Conservation (phyloP, 2,113 vertebrate species). For the Hoplias malabaricus region DNA sequence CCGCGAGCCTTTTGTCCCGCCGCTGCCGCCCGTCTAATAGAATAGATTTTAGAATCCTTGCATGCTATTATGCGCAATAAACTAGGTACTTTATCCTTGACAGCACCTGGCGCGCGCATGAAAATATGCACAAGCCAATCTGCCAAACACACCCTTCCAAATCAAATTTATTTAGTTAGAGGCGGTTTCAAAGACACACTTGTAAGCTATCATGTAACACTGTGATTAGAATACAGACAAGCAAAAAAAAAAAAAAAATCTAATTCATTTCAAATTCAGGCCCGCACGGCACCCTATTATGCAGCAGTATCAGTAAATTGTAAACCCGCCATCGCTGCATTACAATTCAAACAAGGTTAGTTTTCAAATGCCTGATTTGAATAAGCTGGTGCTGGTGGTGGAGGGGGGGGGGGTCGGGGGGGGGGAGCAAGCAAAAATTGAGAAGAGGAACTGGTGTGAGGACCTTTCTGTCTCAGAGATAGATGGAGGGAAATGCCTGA, state of each 20-base stretch:
- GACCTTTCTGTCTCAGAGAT: constrained; percentile 65
- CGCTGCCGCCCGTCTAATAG: constrained; percentile 64
- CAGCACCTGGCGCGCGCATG: constrained; percentile 69
- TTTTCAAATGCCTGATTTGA: constrained; percentile 84
- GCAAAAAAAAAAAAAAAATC: constrained; percentile 69
- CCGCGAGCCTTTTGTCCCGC: constrained; percentile 57
- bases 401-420: too few species aligned
- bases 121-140: constrained; percentile 63
- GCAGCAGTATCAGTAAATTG: constrained; percentile 76
- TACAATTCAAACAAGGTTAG: constrained; percentile 84
- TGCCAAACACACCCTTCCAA: constrained; percentile 76
- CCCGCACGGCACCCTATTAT: constrained; percentile 59
- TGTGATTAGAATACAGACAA: constrained; percentile 78
- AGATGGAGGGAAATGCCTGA: constrained; percentile 36
- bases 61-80: constrained; percentile 79
- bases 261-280: constrained; percentile 74
- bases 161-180: constrained; percentile 83
- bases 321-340: constrained; percentile 71
- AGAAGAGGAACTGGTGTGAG: constrained; percentile 55
- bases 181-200: constrained; percentile 73
- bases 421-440: constrained; percentile 70
- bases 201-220: constrained; percentile 81
- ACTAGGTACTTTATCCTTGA: constrained; percentile 75
- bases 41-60: constrained; percentile 75
- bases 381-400: too few species aligned